Evolutionary conservation across 2,797 vertebrate species (phyloP).

Genomic region (Channallabes apus): DNA sequence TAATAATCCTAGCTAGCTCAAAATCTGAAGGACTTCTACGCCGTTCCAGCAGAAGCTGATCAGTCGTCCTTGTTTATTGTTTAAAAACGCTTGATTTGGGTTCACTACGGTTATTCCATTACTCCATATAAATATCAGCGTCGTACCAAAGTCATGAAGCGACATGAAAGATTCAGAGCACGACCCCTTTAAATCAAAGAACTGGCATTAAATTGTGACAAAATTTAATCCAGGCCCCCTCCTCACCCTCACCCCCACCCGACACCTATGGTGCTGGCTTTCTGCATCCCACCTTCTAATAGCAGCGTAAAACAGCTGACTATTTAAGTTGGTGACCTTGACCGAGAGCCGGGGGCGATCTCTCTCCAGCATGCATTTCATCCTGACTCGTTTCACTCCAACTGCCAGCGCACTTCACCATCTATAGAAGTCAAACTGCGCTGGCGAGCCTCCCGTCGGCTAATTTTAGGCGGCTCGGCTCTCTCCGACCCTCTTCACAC

Average conservation of each 20-base stretch:
- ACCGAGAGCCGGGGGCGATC: conserved; percentile 75
- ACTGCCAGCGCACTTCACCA: conserved; percentile 88
- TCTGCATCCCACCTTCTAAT: conserved; percentile 48
- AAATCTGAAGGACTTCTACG: not conserved
- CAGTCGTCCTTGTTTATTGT: not conserved
- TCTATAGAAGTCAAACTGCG: conserved; percentile 94
- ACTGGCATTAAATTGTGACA: not conserved
- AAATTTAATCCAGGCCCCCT: not conserved
- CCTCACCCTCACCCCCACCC: not conserved
- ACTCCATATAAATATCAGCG: not conserved
- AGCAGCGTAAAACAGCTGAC: conserved; percentile 77
- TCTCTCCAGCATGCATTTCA: conserved; percentile 84
- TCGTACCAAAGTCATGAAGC: not conserved
- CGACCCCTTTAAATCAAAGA: not conserved
- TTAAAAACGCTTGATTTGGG: not conserved
- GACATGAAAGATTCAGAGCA: not conserved
- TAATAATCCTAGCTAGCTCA: not conserved
- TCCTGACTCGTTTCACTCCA: conserved; percentile 87
- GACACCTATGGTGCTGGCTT: conserved; percentile 6
- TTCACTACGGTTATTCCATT: not conserved
- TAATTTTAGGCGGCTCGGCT: conserved; percentile 88
- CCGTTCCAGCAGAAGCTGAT: not conserved
- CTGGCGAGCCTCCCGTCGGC: conserved; percentile 78
- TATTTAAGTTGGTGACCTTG: conserved; percentile 89
- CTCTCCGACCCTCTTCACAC: conserved; percentile 63